Conservation (phyloP, 2,888 invertebrate species). For the Rapana venosa region DNA sequence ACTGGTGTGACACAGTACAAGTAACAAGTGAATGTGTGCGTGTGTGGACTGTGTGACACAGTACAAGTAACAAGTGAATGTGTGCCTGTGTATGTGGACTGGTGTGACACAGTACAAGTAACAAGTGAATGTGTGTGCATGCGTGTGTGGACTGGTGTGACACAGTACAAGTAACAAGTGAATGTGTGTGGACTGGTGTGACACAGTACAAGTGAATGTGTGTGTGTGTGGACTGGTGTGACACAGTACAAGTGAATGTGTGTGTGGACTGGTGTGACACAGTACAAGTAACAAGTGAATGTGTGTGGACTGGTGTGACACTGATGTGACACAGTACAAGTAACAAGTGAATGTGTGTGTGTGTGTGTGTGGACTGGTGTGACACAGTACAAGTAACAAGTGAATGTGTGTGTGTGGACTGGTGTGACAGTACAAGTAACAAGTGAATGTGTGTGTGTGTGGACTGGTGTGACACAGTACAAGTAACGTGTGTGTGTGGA, state of each 20-base stretch:
- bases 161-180: neutral
- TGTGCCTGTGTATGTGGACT: neutral
- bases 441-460: neutral
- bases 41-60: conserved; percentile 81
- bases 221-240: neutral
- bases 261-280: neutral
- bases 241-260: neutral
- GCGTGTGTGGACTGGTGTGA: neutral
- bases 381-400: neutral
- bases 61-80: conserved; percentile 82
- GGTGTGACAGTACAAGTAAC: neutral
- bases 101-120: neutral
- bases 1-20: neutral
- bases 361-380: neutral
- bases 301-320: conserved; percentile 80
- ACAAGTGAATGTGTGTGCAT: neutral
- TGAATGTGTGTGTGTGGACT: neutral
- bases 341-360: conserved; percentile 80
- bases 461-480: conserved; percentile 83
- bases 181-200: conserved; percentile 77
- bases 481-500: conserved; percentile 79
- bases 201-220: conserved; percentile 80
- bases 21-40: neutral
- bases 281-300: neutral
- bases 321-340: conserved; percentile 85